phyloP scores from a whole-genome alignment of 2,113 vertebrate genomes.

The Cryptomyrus ogoouensis region DNA sequence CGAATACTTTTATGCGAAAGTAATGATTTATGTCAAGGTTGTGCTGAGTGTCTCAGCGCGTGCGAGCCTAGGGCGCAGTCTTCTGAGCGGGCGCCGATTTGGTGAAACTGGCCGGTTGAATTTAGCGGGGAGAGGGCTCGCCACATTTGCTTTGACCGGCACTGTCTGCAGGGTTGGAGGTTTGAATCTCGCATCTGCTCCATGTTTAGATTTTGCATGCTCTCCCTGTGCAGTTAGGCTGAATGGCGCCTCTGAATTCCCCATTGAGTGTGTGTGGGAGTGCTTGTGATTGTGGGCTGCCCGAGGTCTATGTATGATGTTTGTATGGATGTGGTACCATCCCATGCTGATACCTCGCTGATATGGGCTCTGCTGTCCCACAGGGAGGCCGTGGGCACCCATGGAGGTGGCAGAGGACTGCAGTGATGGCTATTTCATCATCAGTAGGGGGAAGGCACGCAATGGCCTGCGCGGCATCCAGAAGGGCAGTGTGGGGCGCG shows the following conservation, averaged over 20 bases:
- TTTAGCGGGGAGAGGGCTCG: not conserved
- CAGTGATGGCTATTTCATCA: conserved; percentile 58
- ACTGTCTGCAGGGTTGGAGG: not conserved
- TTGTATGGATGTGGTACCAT: not conserved
- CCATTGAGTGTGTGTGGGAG: conserved; percentile 32
- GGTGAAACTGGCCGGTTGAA: not conserved
- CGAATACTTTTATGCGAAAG: not conserved
- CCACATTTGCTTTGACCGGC: not conserved
- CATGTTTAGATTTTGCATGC: not conserved
- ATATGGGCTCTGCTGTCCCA: not conserved
- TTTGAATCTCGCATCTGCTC: not conserved
- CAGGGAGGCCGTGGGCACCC: not conserved
- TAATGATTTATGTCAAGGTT: not conserved
- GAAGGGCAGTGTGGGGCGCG: conserved; percentile 56
- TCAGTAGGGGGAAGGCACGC: conserved; percentile 50
- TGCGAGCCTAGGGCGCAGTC: not conserved
- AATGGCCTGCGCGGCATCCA: conserved; percentile 43
- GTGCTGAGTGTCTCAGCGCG: not conserved
- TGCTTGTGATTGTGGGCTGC: not conserved
- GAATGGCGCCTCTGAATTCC: not conserved
- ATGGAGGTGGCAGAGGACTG: conserved; percentile 12
- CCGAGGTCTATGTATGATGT: not conserved
- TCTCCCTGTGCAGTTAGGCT: not conserved
- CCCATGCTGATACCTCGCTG: not conserved
- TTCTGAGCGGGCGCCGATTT: not conserved